A percentile compares a stretch with the other conserved stretches of the same genome.
These are phyloP conservation scores for Linepithema humile DNA, from an alignment of 1,140 invertebrate genomes.

Conservation along the genomic window DNA sequence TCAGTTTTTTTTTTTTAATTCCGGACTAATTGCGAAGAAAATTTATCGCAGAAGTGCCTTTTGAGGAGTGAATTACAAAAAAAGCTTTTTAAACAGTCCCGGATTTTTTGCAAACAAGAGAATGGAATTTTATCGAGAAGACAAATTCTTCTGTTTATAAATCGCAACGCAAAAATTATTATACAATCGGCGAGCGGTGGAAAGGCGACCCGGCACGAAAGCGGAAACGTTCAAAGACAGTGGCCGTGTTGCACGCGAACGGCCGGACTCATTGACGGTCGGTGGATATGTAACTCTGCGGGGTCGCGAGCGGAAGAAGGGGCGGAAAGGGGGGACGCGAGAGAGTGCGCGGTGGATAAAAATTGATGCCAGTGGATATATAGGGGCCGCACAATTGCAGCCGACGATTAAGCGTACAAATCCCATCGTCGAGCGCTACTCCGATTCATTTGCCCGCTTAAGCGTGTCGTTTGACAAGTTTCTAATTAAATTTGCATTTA, in stretches of 20 bases:
- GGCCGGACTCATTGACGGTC: background rate
- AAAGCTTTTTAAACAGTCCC: slow-evolving; percentile 4
- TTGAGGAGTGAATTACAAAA: background rate
- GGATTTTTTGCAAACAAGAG: background rate
- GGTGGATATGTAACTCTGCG: background rate
- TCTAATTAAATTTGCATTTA: slow-evolving; percentile 58
- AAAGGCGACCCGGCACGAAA: background rate
- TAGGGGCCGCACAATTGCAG: background rate
- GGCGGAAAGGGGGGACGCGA: background rate
- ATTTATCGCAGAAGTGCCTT: background rate
- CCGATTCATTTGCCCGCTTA: slow-evolving; percentile 39
- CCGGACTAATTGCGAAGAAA: background rate
- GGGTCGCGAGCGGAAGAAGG: background rate
- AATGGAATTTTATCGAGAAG: background rate
- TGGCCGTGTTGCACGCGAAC: background rate
- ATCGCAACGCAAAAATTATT: background rate
- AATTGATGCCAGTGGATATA: slow-evolving; percentile 24
- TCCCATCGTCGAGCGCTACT: slow-evolving; percentile 11
- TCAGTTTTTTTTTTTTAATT: background rate
- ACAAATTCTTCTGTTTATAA: no score
- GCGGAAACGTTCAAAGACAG: background rate
- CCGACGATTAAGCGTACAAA: slow-evolving; percentile 46
- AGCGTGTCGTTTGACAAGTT: slow-evolving; percentile 52
- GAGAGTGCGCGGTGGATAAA: background rate
- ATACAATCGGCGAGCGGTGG: background rate